Evolutionary conservation across 2,888 invertebrate genomes (phyloP), one percentile per base, ranked within the genome.

Genomic region (Sylvicola cinctus): DNA sequence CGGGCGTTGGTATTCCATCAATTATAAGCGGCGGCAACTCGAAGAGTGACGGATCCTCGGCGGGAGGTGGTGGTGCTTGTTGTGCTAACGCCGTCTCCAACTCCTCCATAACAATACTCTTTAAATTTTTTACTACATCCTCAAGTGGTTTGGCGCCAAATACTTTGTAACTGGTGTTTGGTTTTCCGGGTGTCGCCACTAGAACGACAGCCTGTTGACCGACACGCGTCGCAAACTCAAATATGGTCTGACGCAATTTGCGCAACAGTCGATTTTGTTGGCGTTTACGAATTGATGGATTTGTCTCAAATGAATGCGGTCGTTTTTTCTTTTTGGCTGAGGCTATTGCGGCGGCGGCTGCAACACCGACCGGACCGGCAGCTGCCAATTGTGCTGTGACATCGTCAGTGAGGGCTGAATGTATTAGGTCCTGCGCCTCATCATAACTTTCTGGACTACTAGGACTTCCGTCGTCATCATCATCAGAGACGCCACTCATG

Each of bases 161-260:
- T 43, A 91, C 91, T 60, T 91, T 87, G 62, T 88, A 95, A 52
- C 88, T 87, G 38, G 88, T 87, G 61, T 84, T 85, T 43, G 90
- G 84, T 61, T 93, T 91, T 33, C 93, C 91, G 1, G 95, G 93
- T 16, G 91, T 93, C 32, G 91, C 91, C 38, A 93, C 88, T 49
- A 95, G 63, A 33, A 95, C 91, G 36, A 95, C 78, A 1, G 95
- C 95, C 58, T 95, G 95, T 54, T 95, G 93, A 2, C 95, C 95
- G 35, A 95, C 93, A 45, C 93, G 68, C 1, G 91, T 91, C 37
- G 91, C 88, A 61, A 93, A 95, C 60, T 95, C 95, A 46, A 93
- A 93, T 49, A 90, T 90, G 15, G 88, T 90, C 70, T 84, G 84
- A 76, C 84, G 68, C 38, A 88, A 61, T 62, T 87, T 87, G 42